phyloP scores from a whole-genome alignment of 2,888 invertebrate species.

The Sabatieria punctata region DNA sequence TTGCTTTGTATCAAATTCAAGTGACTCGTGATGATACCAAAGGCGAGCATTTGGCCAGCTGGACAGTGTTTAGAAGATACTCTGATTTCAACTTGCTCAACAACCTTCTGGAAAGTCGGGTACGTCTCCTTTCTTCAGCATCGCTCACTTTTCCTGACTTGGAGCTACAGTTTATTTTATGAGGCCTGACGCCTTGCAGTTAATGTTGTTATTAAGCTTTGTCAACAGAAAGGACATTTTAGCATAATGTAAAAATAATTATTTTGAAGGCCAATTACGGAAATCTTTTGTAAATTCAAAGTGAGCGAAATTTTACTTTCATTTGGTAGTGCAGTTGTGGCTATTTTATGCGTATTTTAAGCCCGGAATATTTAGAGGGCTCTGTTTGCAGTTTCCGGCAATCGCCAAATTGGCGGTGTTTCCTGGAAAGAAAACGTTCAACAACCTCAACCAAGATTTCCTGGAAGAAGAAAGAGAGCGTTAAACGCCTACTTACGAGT shows the following conservation, averaged over 20 bases:
- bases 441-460: constrained; percentile 61
- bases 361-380: too few relatives aligned
- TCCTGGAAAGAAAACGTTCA: constrained; percentile 81
- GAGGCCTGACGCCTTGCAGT: too few relatives aligned
- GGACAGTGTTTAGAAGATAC: constrained; percentile 80
- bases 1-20: constrained; percentile 27
- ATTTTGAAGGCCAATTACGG: too few relatives aligned
- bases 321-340: background rate
- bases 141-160: too few relatives aligned
- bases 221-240: too few relatives aligned
- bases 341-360: too few relatives aligned
- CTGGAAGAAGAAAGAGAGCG: constrained; percentile 58
- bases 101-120: constrained; percentile 50
- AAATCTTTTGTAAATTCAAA: too few relatives aligned
- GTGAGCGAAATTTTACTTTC: too few relatives aligned
- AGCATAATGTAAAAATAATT: too few relatives aligned
- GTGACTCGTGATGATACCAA: constrained; percentile 13
- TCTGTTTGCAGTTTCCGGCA: constrained; percentile 56
- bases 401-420: constrained; percentile 54
- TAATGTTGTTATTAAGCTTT: too few relatives aligned
- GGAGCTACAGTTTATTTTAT: too few relatives aligned
- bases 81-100: constrained; percentile 83
- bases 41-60: constrained; percentile 31
- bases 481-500: constrained; percentile 59
- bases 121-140: constrained; percentile 17